Base-by-base conservation (phyloP, 2,797 vertebrate species). In the Salmo trutta region DNA sequence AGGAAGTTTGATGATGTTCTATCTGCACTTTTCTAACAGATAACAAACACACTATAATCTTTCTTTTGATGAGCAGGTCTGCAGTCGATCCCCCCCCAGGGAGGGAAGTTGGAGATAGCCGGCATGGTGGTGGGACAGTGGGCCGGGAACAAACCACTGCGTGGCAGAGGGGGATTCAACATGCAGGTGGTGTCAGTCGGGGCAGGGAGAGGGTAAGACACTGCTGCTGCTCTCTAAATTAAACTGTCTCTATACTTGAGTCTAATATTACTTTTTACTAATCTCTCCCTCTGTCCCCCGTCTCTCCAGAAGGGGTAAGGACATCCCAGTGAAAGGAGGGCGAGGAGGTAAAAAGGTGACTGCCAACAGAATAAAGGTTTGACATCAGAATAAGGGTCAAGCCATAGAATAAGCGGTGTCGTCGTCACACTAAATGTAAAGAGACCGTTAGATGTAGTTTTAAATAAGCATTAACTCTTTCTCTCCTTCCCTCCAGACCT, bases 41-140 rank as follows among this genome's bases (percentile, higher is more conserved):
- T 47, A 47, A 47, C 10, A 47, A 47, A 12, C 41, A 47, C 10
- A 47, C 41, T 41, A 6, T 54, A 17, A 19, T 24, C 52, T 70
- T 6, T 21, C 70, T 4, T 5, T 51, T 71, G 64, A 36, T 78
- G 29, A 74, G 51, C 75, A 98, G 97, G 96, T 79, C 92, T 97
- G 81, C 96, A 98, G 93, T 95, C 96, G 80, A 96, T 98, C 81
- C 96, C 96, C 8, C 95, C 96, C 73, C 97, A 98, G 90, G 96
- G 97, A 86, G 96, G 96, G 81, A 97, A 98, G 84, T 87, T 98
- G 91, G 96, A 98, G 90, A 98, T 97, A 31, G 96, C 96, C 10
- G 96, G 96, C 59, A 98, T 97, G 96, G 96, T 97, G 52, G 96
- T 97, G 19, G 97, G 97, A 73, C 96, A 97, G 85, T 97, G 96